Evolutionary conservation across 2,888 invertebrate genomes (phyloP).

Genomic region (Diaperis boleti): DNA sequence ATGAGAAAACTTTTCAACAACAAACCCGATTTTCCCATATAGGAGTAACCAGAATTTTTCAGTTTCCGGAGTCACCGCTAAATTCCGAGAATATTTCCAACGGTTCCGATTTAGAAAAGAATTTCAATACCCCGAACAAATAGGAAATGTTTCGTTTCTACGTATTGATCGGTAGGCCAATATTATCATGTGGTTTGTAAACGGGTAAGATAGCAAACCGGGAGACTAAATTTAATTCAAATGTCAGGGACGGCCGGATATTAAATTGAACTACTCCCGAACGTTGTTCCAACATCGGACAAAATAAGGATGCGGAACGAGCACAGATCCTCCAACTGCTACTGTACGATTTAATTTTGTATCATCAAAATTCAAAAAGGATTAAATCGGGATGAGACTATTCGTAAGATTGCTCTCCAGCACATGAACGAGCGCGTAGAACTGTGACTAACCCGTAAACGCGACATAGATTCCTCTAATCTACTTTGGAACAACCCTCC

Average conservation of each 20-base stretch:
- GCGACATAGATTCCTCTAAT: constrained; percentile 41
- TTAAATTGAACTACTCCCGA: constrained; percentile 43
- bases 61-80: not conserved
- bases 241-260: constrained; percentile 52
- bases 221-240: constrained; percentile 53
- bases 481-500: constrained; percentile 39
- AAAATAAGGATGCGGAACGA: constrained; percentile 31
- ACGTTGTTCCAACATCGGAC: constrained; percentile 18
- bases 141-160: constrained; percentile 41
- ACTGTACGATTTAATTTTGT: constrained; percentile 27
- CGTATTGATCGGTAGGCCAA: constrained; percentile 41
- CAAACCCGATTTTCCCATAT: constrained; percentile 23
- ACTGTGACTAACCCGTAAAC: constrained; percentile 41
- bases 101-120: constrained; percentile 27
- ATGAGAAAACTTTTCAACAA: constrained; percentile 15
- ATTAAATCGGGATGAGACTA: constrained; percentile 31
- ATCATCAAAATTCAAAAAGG: constrained; percentile 35
- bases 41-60: constrained; percentile 10
- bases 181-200: constrained; percentile 45
- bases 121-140: constrained; percentile 31
- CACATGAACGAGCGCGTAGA: constrained; percentile 20
- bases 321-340: constrained; percentile 1
- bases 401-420: constrained; percentile 9
- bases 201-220: constrained; percentile 46
- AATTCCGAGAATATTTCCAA: constrained; percentile 21